Conservation (phyloP, 2,113 vertebrate genomes). For the Helogale parvula region DNA sequence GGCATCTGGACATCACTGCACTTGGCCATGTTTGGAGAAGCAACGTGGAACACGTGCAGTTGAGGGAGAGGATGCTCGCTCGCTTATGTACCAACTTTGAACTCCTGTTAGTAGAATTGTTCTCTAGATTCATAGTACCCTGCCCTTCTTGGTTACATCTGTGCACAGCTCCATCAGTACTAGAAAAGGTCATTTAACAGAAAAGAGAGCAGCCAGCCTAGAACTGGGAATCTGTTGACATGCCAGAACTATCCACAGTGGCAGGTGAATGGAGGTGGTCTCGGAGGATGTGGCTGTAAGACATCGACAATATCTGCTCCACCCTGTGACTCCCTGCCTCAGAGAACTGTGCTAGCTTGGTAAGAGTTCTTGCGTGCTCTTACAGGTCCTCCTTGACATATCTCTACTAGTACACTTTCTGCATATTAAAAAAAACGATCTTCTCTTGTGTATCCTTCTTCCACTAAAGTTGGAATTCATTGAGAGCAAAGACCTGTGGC, state of each 20-base stretch:
- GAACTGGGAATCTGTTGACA: neutral
- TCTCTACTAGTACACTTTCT: neutral
- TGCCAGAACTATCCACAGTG: neutral
- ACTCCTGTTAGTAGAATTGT: rapidly evolving
- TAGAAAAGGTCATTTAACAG: neutral
- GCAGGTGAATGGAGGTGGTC: neutral
- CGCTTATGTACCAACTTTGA: neutral
- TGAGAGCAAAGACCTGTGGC: neutral
- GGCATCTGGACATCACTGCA: too few species aligned
- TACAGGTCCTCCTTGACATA: neutral
- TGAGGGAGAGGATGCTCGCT: neutral
- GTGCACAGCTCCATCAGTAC: rapidly evolving
- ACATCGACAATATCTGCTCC: neutral
- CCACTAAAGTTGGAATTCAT: neutral
- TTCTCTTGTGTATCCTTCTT: neutral
- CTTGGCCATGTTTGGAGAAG: neutral
- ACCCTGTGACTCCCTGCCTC: rapidly evolving
- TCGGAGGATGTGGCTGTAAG: neutral
- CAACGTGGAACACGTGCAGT: neutral
- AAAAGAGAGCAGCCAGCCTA: neutral
- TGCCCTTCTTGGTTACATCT: neutral
- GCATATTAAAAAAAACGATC: neutral
- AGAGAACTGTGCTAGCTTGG: rapidly evolving
- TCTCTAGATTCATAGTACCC: neutral
- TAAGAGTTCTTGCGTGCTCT: neutral